phyloP scores from a whole-genome alignment of 1,140 invertebrate genomes.

The Palaemon carinicauda region DNA sequence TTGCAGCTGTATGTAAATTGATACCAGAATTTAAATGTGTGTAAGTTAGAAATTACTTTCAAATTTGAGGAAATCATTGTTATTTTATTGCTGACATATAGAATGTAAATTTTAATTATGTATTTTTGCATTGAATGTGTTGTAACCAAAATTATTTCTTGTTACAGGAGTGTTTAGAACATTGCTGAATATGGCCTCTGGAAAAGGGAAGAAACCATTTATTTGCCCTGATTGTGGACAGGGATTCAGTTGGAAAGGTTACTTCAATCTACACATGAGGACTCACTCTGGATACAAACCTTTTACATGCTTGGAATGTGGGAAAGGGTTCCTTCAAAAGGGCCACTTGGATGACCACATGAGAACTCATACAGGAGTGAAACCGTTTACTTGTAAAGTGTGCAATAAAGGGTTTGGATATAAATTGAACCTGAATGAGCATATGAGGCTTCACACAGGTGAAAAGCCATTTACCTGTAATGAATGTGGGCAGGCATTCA shows the following conservation, averaged over 20 bases:
- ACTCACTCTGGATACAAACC: neutral
- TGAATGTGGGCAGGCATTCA: neutral
- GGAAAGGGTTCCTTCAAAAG: neutral
- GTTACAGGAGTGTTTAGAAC: too few relatives aligned
- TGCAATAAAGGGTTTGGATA: neutral
- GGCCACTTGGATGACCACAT: neutral
- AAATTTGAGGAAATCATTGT: too few relatives aligned
- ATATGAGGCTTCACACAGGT: too few relatives aligned
- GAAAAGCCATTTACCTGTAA: neutral
- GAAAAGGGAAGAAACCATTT: neutral
- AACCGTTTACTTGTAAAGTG: neutral
- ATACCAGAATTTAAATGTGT: too few relatives aligned
- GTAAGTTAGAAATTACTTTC: too few relatives aligned
- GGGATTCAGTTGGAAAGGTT: neutral
- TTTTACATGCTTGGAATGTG: neutral
- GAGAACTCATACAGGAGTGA: neutral
- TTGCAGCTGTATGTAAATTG: too few relatives aligned
- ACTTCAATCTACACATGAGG: neutral
- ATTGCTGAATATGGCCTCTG: too few relatives aligned
- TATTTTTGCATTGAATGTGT: too few relatives aligned
- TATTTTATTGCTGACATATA: too few relatives aligned
- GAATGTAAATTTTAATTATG: too few relatives aligned
- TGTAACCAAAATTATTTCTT: too few relatives aligned
- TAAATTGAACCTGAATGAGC: too few relatives aligned
- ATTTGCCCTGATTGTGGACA: neutral